phyloP scores from a whole-genome alignment of 23 tunicate genomes.

The Halocynthia roretzi region DNA sequence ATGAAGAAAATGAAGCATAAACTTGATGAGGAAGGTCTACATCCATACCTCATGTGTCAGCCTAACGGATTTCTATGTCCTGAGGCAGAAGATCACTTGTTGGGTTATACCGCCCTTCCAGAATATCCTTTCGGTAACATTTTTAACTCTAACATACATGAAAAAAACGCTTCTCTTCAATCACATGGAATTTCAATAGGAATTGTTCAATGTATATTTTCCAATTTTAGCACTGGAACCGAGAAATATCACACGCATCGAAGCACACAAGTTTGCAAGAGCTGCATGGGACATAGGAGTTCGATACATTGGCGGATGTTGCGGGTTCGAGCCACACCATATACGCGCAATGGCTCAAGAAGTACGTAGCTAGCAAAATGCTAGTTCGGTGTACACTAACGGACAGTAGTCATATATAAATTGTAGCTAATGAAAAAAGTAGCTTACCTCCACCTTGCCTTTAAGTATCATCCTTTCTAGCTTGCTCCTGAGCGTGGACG shows the following conservation, averaged over 20 bases:
- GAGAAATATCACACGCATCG: conserved; percentile 39
- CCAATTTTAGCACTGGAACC: conserved; percentile 48
- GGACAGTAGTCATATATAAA: background rate
- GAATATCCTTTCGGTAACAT: conserved; percentile 22
- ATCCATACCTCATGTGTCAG: conserved; percentile 16
- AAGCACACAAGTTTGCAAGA: conserved; percentile 67
- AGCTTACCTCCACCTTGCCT: background rate
- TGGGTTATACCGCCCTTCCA: conserved; percentile 18
- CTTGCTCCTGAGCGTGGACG: conserved; percentile 19
- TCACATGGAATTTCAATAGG: background rate
- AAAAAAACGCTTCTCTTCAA: background rate
- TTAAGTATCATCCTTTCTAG: background rate
- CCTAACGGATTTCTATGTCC: conserved; percentile 7
- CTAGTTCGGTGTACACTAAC: background rate
- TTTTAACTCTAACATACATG: background rate
- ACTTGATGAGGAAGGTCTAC: background rate
- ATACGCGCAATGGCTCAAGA: conserved; percentile 76
- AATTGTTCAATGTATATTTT: background rate
- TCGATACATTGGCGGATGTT: conserved; percentile 83
- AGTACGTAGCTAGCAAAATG: conserved; percentile 15
- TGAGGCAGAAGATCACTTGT: background rate
- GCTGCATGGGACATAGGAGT: conserved; percentile 71
- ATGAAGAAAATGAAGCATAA: conserved; percentile 7
- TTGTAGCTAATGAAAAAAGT: background rate
- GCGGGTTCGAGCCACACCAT: conserved; percentile 90